phyloP scores from a whole-genome alignment of 1,140 invertebrate species.

The Orchestia grillus region DNA sequence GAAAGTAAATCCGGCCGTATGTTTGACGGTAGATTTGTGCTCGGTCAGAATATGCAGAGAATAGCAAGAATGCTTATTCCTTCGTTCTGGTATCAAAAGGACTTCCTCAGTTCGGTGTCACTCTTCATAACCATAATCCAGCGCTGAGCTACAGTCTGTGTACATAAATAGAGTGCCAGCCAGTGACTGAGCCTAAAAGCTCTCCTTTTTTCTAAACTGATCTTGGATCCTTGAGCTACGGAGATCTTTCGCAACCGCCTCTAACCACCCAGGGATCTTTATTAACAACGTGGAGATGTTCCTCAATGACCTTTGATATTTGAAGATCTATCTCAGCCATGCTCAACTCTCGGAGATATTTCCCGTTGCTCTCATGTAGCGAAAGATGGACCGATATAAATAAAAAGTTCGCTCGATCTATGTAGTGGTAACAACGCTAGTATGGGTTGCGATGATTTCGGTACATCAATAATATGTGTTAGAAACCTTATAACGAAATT shows the following conservation, averaged over 20 bases:
- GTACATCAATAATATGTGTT: neutral
- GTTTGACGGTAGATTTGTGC: neutral
- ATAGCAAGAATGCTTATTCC: neutral
- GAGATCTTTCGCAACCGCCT: neutral
- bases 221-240: neutral
- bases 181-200: neutral
- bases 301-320: neutral
- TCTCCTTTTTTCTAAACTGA: neutral
- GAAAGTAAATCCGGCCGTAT: neutral
- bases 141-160: neutral
- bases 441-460: neutral
- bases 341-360: neutral
- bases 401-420: neutral
- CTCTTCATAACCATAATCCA: neutral
- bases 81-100: neutral
- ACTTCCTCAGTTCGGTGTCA: neutral
- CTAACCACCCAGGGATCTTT: too few species aligned
- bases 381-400: neutral
- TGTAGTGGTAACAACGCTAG: neutral
- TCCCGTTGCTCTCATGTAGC: too few species aligned
- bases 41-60: neutral
- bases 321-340: neutral
- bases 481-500: too few species aligned
- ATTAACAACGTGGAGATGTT: too few species aligned
- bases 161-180: neutral